Base-by-base conservation (phyloP, 2,797 vertebrate genomes). In the Ficedula albicollis region DNA sequence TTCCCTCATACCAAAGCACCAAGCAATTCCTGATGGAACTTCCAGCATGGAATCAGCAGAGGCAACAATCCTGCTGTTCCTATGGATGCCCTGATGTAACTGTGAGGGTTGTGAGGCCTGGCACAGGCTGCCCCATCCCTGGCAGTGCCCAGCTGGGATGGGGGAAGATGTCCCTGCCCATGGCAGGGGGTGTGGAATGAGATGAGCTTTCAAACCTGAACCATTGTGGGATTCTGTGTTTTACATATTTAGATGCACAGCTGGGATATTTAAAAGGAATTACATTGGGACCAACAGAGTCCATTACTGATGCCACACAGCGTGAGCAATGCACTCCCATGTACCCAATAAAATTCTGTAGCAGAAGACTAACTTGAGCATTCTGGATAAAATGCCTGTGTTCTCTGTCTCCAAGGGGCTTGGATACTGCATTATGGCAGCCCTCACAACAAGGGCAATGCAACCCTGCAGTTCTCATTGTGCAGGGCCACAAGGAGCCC, bases 31-130 rank as follows among this genome's bases (percentile, higher is more conserved):
- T 29, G 51, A 21, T 0, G 15, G 15, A 18, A 13, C 18, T 10
- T 16, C 3, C 32, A 11, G 38, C 11, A 27, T 0, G 26, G 19
- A 44, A 41, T 8, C 2, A 75, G 29, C 2, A 62, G 23, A 43
- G 39, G 8, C 0, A 36, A 4, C 8, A 46, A 49, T 19, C 9
- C 5, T 70, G 70, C 21, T 22, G 2, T 22, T 43, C 18, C 55
- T 29, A 0, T 2, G 0, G 1, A 7, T 26, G 15, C 14, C 20
- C 55, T 62, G 55, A 4, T n/a, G 1, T 4, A 32, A 8, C 58
- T 20, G 44, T 13, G 64, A 32, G 38, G 21, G n/a, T 19, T 3
- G 6, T 1, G 16, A 58, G 66, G n/a, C 15, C 51, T 51, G 58
- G 58, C 29, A 63, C n/a, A 39, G n/a, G 38, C 44, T 52, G 66